A percentile compares a stretch with the other conserved stretches of the same genome.
phyloP scores from a whole-genome alignment of 2,888 invertebrate genomes.

The Hypolimnas misippus region DNA sequence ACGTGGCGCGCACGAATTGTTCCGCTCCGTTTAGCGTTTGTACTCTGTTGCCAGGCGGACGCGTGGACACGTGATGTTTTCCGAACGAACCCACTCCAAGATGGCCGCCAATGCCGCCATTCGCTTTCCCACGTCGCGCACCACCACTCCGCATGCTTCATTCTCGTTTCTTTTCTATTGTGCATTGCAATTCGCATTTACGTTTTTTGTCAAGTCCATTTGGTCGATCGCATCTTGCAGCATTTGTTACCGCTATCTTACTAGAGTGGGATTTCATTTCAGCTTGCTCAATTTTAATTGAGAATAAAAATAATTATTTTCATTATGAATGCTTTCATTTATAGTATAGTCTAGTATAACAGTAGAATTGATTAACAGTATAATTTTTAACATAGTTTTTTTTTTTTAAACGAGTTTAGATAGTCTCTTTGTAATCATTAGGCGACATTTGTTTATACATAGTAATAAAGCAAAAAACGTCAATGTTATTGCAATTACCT shows the following conservation, averaged over 20 bases:
- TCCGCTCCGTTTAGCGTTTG: conserved; percentile 75
- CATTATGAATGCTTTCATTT: conserved; percentile 24
- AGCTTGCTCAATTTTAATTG: background rate
- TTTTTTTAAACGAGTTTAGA: no score
- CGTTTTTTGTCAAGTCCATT: conserved; percentile 56
- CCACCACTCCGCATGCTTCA: conserved; percentile 68
- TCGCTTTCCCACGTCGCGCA: conserved; percentile 82
- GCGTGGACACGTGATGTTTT: conserved; percentile 76
- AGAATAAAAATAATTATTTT: conserved; percentile 10
- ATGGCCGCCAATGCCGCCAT: conserved; percentile 76
- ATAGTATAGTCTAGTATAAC: conserved; percentile 36
- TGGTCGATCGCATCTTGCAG: conserved; percentile 47
- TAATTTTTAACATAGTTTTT: no score
- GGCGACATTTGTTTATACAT: no score
- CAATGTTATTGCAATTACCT: no score
- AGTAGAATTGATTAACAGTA: no score
- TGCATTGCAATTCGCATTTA: conserved; percentile 62
- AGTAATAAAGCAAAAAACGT: no score
- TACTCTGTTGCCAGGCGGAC: conserved; percentile 79
- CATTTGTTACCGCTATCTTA: conserved; percentile 37
- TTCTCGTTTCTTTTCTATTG: conserved; percentile 72
- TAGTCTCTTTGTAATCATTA: no score
- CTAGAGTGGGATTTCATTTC: conserved; percentile 37
- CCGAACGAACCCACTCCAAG: conserved; percentile 71
- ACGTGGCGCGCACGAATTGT: conserved; percentile 76